Base-by-base conservation (phyloP, 2,113 vertebrate species). In the Sander lucioperca region DNA sequence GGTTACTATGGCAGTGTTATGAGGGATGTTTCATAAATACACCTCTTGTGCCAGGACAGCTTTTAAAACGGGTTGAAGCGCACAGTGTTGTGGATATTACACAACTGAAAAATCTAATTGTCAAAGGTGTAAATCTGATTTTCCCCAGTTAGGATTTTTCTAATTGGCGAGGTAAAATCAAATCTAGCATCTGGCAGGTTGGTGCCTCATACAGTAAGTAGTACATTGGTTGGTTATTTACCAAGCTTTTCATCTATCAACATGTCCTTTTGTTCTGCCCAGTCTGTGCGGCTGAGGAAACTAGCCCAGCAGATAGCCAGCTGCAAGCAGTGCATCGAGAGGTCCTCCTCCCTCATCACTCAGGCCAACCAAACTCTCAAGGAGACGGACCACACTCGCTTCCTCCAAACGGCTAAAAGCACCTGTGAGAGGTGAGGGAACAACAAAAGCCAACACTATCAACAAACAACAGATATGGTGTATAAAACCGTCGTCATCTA, bases 271-370 rank as follows among this genome's bases (percentile, higher is more conserved):
- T 58, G 91, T 86, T 77, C 61, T 30, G 85, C 86, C 45, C 67
- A 99, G 98, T 95, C 98, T 77, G 95, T 99, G 82, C 95, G 98
- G 58, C 74, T 99, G 91, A 97, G 98, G 64, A 99, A 98, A 91
- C 94, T 99, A 79, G 97, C 97, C 65, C 98, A 99, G 92, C 98
- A 99, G 94, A 97, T 99, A 50, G 96, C 96, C 0, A 96, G 98
- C 93, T 99, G 98, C 89, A 99, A 99, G 23, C 98, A 99, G 93
- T 99, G 97, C 93, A 97, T 99, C 4, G 98, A 99, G 86, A 96
- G 98, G 80, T 99, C 98, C 0, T 97, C 98, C 0, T 97, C 97
- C 3, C 97, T 99, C 93, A 99, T 99, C 91, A 95, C 96, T n/a
- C 98, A 99, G 82, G 98, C 98, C 0, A 98, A 99, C 82, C 97